Base-by-base conservation (phyloP, 2,113 vertebrate species). In the Larimichthys crocea region DNA sequence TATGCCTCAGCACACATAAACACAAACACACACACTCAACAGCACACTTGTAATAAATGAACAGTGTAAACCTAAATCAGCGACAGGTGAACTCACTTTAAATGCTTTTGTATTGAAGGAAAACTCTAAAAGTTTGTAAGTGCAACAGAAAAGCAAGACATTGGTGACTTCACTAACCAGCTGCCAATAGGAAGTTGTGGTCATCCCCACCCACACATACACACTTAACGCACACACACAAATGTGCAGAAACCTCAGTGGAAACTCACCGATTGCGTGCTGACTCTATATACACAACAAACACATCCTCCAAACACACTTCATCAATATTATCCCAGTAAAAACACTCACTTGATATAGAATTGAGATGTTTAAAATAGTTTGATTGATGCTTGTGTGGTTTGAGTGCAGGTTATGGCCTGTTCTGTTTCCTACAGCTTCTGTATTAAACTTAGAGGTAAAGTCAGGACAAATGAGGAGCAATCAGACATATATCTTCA, bases 201-300 rank as follows among this genome's bases (percentile, higher is more conserved):
- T 67, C 35, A 8, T 22, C 42, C 2, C 48, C 10, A 0, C 56
- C 40, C 29, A 15, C 82, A 59, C 48, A 16, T 56, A 42, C 57
- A 66, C 55, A 26, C 35, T 35, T 35, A 35, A 35, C 59, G 11
- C 52, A 48, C 22, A 24, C 48, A 1, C 55, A 71, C 49, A 14
- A 46, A 46, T 12, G 40, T 40, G 29, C 2, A 17, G 10, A 63
- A 57, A 44, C 24, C 15, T 31, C 26, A 57, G 26, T 66, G 84
- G 82, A 91, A 86, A 82, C 63, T 83, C 0, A 1, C 24, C 66
- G 76, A 67, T 69, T 0, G n/a, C 2, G 35, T 74, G 74, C 76
- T n/a, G 0, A 3, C 26, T 61, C 26, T 56, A 10, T 61, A 71
- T 35, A 74, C 75, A 80, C 52, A 75, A 59, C 22, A 52, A 35